phyloP scores from a whole-genome alignment of 1,140 invertebrate genomes.

The Pseudobourletiella spinata region DNA sequence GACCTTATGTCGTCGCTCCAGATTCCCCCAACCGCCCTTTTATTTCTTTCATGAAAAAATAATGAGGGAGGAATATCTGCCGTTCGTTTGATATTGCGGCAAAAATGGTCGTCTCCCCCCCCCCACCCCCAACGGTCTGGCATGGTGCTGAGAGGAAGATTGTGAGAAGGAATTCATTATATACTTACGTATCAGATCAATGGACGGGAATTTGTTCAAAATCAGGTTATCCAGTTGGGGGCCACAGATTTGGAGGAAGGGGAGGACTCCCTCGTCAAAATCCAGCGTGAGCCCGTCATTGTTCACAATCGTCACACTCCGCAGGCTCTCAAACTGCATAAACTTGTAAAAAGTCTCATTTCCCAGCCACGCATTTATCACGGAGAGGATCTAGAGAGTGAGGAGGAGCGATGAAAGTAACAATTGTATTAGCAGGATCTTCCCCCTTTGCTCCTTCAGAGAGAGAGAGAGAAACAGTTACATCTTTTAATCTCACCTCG shows the following conservation, averaged over 20 bases:
- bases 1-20: too few relatives aligned
- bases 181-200: constrained; percentile 32
- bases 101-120: too few relatives aligned
- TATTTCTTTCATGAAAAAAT: too few relatives aligned
- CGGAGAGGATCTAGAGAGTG: constrained; percentile 24
- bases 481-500: constrained; percentile 22
- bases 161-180: too few relatives aligned
- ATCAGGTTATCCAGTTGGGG: constrained; percentile 38
- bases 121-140: too few relatives aligned
- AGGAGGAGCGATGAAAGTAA: background rate
- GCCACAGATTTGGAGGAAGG: constrained; percentile 39
- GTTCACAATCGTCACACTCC: constrained; percentile 38
- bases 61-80: too few relatives aligned
- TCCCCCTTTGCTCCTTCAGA: too few relatives aligned
- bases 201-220: constrained; percentile 38
- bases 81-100: too few relatives aligned
- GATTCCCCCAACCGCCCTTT: too few relatives aligned
- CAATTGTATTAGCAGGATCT: background rate
- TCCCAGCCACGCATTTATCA: constrained; percentile 38
- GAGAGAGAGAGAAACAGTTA: too few relatives aligned
- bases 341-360: constrained; percentile 39
- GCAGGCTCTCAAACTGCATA: constrained; percentile 39
- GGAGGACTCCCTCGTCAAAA: constrained; percentile 41
- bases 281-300: constrained; percentile 38
- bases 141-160: too few relatives aligned